Conservation (phyloP, 1,140 invertebrate genomes). For the Thaumetopoea pityocampa region DNA sequence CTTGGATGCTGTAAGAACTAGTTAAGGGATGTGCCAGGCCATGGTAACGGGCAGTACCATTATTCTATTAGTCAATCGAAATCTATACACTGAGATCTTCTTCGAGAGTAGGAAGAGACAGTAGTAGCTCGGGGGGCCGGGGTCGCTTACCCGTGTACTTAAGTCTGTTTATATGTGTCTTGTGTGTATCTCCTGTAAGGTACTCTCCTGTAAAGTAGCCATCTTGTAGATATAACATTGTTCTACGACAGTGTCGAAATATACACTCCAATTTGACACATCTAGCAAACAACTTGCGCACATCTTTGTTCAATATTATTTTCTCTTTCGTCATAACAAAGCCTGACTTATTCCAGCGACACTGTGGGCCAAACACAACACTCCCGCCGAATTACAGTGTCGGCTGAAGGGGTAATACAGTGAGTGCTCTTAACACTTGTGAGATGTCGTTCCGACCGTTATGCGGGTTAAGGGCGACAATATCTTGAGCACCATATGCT, state of each 20-base stretch:
- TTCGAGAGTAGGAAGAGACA: too few species aligned
- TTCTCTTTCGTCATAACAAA: conserved; percentile 15
- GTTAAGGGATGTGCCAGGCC: too few species aligned
- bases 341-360: conserved; percentile 12
- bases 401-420: conserved; percentile 2
- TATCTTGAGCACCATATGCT: too few species aligned
- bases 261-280: neutral
- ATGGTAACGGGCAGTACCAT: too few species aligned
- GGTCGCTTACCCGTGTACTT: too few species aligned
- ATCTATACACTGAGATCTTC: too few species aligned
- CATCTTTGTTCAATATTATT: conserved; percentile 11
- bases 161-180: too few species aligned
- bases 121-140: too few species aligned
- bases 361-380: conserved; percentile 12
- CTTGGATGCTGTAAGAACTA: too few species aligned
- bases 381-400: conserved; percentile 1
- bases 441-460: neutral
- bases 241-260: neutral
- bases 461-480: neutral
- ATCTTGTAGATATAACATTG: neutral
- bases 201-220: too few species aligned
- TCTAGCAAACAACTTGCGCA: conserved; percentile 1
- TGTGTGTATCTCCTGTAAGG: too few species aligned
- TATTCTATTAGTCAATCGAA: too few species aligned
- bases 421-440: neutral